A percentile compares a stretch with the other conserved stretches of the same genome.
phyloP scores from a whole-genome alignment of 2,888 invertebrate genomes.

The Euzophera pinguis region DNA sequence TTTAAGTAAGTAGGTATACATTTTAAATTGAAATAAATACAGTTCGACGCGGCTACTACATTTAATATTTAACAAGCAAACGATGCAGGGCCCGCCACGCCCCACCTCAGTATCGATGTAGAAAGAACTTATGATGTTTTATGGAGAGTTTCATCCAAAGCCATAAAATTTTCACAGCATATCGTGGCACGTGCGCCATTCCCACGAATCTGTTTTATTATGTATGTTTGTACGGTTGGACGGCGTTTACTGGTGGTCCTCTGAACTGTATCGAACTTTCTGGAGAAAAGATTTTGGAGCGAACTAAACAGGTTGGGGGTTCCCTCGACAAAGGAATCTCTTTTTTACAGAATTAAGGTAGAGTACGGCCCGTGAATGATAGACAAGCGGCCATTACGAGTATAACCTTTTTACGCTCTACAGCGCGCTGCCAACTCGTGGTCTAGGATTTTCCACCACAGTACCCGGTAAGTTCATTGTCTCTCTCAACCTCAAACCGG shows the following conservation, averaged over 20 bases:
- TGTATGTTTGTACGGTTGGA: neutral
- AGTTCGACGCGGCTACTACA: neutral
- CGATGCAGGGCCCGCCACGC: neutral
- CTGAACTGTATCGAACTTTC: neutral
- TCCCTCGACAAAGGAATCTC: too few relatives aligned
- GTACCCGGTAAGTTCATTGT: too few relatives aligned
- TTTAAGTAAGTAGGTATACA: too few relatives aligned
- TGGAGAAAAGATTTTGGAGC: too few relatives aligned
- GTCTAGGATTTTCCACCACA: too few relatives aligned
- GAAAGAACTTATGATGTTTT: constrained; percentile 6
- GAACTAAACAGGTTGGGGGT: too few relatives aligned
- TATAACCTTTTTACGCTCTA: too few relatives aligned
- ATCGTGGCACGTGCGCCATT: neutral
- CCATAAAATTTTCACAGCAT: constrained; percentile 4
- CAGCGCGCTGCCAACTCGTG: too few relatives aligned
- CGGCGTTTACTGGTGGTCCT: neutral
- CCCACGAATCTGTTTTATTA: neutral
- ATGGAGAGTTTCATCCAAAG: neutral
- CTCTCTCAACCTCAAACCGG: too few relatives aligned
- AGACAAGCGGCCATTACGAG: too few relatives aligned
- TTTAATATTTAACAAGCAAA: neutral
- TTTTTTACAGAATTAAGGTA: too few relatives aligned
- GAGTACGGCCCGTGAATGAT: too few relatives aligned
- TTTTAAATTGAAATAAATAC: neutral
- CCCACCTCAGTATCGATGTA: neutral